Percentiles rank a stretch among this genome's conserved stretches.
Evolutionary conservation across 2,797 vertebrate genomes (phyloP).

Genomic region (Pipistrellus nathusii): DNA sequence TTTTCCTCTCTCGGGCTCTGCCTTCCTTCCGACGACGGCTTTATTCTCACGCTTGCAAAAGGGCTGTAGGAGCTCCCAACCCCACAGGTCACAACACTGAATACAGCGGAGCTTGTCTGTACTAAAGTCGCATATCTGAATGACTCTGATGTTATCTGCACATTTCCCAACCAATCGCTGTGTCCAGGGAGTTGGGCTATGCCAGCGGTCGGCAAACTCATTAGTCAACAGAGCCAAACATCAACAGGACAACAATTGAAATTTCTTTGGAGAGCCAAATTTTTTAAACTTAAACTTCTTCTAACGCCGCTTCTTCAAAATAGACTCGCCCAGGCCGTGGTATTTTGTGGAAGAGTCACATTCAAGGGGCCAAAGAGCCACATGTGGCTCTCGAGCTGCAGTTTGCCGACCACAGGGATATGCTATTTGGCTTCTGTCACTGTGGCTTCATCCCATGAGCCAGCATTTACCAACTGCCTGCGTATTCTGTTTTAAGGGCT

Average conservation of each 20-base stretch:
- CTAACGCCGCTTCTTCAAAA: too few relatives aligned
- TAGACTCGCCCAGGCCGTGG: too few relatives aligned
- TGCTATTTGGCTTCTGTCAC: not conserved
- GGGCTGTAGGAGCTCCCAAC: not conserved
- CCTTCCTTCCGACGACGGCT: not conserved
- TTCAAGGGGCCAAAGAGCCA: too few relatives aligned
- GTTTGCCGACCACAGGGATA: not conserved
- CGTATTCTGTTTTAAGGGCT: not conserved
- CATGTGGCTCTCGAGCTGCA: too few relatives aligned
- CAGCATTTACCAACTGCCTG: not conserved
- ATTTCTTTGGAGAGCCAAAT: too few relatives aligned
- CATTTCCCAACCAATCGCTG: not conserved
- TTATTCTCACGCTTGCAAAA: not conserved
- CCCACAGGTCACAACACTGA: not conserved
- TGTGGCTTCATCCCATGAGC: not conserved
- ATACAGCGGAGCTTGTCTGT: not conserved
- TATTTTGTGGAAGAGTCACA: too few relatives aligned
- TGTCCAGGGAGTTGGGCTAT: not conserved
- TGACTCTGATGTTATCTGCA: not conserved
- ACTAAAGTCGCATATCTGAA: not conserved
- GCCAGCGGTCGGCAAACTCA: too few relatives aligned
- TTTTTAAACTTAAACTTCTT: too few relatives aligned
- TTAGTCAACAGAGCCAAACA: too few relatives aligned
- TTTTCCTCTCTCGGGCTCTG: not conserved
- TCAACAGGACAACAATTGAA: too few relatives aligned